phyloP scores from a whole-genome alignment of 2,888 invertebrate genomes.

The Himalopsyche tibetana region DNA sequence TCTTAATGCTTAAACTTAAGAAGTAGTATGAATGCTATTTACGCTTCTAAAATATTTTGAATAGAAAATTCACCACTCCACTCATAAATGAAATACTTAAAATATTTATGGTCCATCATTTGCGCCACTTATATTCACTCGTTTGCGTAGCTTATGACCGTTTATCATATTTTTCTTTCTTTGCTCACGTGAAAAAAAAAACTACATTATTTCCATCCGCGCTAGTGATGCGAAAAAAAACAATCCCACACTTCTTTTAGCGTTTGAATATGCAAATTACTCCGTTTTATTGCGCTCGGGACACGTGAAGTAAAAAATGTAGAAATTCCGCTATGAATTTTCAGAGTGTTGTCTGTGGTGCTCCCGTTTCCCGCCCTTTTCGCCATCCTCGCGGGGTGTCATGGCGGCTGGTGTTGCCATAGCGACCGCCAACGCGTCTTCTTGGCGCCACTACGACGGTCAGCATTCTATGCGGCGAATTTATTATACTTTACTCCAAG shows the following conservation, averaged over 20 bases:
- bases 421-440: conserved; percentile 57
- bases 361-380: conserved; percentile 44
- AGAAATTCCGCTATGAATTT: conserved; percentile 46
- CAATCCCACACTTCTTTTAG: conserved; percentile 46
- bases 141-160: conserved; percentile 9
- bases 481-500: not conserved
- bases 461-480: conserved; percentile 50
- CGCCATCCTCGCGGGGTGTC: conserved; percentile 41
- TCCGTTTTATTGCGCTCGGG: conserved; percentile 55
- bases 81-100: not conserved
- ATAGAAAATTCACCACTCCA: conserved; percentile 7
- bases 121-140: conserved; percentile 13
- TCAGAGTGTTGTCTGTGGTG: conserved; percentile 17
- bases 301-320: conserved; percentile 51
- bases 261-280: conserved; percentile 53
- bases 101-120: conserved; percentile 37
- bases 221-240: conserved; percentile 45
- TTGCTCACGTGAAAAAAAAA: conserved; percentile 35
- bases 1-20: no score
- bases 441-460: conserved; percentile 56
- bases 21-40: no score
- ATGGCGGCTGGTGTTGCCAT: conserved; percentile 52
- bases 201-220: conserved; percentile 39
- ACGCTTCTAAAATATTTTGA: not conserved
- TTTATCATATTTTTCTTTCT: conserved; percentile 19